Evolutionary conservation across 2,113 vertebrate genomes (phyloP).

Genomic region (Erinaceus europaeus): DNA sequence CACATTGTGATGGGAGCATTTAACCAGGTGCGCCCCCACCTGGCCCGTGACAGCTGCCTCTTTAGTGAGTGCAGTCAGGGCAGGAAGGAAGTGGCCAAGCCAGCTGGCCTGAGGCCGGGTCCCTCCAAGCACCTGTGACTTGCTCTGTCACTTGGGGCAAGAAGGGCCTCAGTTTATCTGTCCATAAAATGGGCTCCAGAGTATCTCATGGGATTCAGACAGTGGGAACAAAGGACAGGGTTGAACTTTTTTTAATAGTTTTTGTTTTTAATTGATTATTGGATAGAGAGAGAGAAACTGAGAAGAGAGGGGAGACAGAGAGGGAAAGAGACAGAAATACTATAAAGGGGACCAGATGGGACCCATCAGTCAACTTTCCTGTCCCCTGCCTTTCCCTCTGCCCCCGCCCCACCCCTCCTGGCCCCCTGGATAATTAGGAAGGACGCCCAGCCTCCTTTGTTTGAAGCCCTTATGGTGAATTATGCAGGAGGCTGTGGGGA

Average conservation of each 20-base stretch:
- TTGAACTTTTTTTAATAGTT: too few relatives aligned
- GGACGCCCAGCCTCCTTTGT: background rate
- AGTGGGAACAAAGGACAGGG: background rate
- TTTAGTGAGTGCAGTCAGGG: too few relatives aligned
- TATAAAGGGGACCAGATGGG: background rate
- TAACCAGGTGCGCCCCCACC: too few relatives aligned
- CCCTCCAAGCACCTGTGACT: too few relatives aligned
- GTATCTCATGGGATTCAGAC: background rate
- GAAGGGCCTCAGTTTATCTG: background rate
- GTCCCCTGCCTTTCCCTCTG: background rate
- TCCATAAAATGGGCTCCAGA: background rate
- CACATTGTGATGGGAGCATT: too few relatives aligned
- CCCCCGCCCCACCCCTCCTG: background rate
- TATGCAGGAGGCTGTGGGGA: slow-evolving; percentile 78
- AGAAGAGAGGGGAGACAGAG: background rate
- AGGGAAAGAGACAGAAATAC: background rate
- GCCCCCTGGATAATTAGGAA: slow-evolving; percentile 50
- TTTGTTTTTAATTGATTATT: too few relatives aligned
- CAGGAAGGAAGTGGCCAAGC: too few relatives aligned
- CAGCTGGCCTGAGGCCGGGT: too few relatives aligned
- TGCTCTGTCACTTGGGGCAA: background rate
- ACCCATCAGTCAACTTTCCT: background rate
- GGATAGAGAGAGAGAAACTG: background rate
- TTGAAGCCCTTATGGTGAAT: slow-evolving; percentile 78
- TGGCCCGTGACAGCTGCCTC: background rate